A percentile compares a stretch with the other conserved stretches of the same genome.
phyloP scores from a whole-genome alignment of 2,797 vertebrate genomes.

The Centropyge bicolor region DNA sequence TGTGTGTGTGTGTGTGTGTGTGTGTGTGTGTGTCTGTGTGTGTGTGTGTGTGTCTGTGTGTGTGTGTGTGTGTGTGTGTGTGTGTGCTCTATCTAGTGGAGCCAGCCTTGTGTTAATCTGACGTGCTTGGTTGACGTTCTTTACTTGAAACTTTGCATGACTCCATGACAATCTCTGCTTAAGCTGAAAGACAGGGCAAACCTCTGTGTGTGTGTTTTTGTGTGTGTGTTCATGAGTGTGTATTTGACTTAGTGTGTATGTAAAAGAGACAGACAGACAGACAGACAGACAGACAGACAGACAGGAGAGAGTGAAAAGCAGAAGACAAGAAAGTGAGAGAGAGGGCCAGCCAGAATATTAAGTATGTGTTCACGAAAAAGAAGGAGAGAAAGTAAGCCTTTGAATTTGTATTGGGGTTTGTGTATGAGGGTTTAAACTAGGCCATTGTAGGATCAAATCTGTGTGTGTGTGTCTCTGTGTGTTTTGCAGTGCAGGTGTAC shows the following conservation, averaged over 20 bases:
- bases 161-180: slow-evolving; percentile 79
- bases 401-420: slow-evolving; percentile 62
- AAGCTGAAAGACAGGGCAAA: slow-evolving; percentile 74
- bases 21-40: slow-evolving; percentile 26
- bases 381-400: slow-evolving; percentile 52
- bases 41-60: slow-evolving; percentile 17
- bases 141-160: slow-evolving; percentile 81
- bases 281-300: slow-evolving; percentile 24
- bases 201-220: slow-evolving; percentile 40
- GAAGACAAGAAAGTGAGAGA: slow-evolving; percentile 46
- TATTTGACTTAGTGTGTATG: not conserved
- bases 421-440: slow-evolving; percentile 69
- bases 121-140: slow-evolving; percentile 80
- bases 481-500: slow-evolving; percentile 45
- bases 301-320: slow-evolving; percentile 43
- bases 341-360: slow-evolving; percentile 58
- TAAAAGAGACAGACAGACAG: slow-evolving; percentile 35
- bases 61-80: slow-evolving; percentile 14
- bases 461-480: not conserved
- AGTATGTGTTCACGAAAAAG: slow-evolving; percentile 53
- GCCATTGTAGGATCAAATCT: slow-evolving; percentile 61
- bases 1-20: slow-evolving; percentile 26
- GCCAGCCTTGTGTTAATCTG: slow-evolving; percentile 82
- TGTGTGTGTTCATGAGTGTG: not conserved
- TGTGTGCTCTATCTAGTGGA: slow-evolving; percentile 70